Base-by-base conservation (phyloP, 2,797 vertebrate genomes). In the Schizothorax lantsangensis region DNA sequence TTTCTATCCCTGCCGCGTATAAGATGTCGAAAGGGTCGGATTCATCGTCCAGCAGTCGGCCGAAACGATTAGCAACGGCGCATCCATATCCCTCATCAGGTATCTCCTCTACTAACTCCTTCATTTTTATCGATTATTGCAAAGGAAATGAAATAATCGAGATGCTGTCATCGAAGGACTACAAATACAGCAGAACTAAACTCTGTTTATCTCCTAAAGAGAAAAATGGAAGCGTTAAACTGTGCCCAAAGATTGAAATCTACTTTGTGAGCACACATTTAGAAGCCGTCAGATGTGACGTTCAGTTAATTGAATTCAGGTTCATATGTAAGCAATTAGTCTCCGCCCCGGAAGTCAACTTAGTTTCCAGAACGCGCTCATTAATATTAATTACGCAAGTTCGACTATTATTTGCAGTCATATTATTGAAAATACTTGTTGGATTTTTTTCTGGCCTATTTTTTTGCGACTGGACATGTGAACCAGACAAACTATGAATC, bases 11-110 rank as follows among this genome's bases (percentile, higher is more conserved):
- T 21, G 93, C 95, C 88, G 95, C 91, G n/a, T 89, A 94, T 23
- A 99, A 93, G 79, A 96, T 74, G 91, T 99, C 98, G 86, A 97
- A 96, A 19, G 97, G 98, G 91, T 99, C 97, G 0, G 95, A 95
- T 3, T 97, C 97, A 83, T 98, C 96, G 87, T 98, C 97, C 90
- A 97, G 94, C 40, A 99, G 97, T 83, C 96, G 91, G 83, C 94
- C 95, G 93, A 98, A 99, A 91, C 97, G 95, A 93, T 99, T 99
- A 19, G 92, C 94, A 71, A 98, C 95, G 0, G 89, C 91, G 89
- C 98, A 99, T 0, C 97, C 96, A 86, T 95, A 98, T 11, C 86
- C 89, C 69, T 59, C 91, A 71, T 96, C 95, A 82, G 95, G 93
- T 93, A 95, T 92, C 49, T 89, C 90, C 30, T 90, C 89, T 38